These are phyloP conservation scores for Podabrus alpinus DNA, from an alignment of 2,888 invertebrate species.

Conservation along the genomic window DNA sequence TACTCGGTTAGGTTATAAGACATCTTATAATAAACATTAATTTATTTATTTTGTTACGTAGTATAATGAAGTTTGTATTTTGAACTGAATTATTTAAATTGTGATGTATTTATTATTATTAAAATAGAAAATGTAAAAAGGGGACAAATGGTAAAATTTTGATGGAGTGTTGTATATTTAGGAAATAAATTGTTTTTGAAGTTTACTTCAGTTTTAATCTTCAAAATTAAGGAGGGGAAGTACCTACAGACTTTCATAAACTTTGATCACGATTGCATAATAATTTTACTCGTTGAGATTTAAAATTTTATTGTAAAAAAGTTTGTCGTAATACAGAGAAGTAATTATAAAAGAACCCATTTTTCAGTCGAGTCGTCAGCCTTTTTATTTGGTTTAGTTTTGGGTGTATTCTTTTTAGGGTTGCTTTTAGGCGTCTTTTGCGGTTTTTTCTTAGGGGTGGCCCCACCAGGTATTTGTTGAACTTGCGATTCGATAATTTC, in stretches of 20 bases:
- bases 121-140: background rate
- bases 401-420: background rate
- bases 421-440: background rate
- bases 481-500: constrained; percentile 3
- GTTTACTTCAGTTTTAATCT: background rate
- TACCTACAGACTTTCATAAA: background rate
- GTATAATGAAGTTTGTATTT: background rate
- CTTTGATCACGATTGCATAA: background rate
- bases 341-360: background rate
- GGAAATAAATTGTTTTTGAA: background rate
- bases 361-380: background rate
- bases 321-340: background rate
- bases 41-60: background rate
- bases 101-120: background rate
- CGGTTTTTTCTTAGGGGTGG: background rate
- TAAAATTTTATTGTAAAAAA: background rate
- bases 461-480: background rate
- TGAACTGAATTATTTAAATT: background rate
- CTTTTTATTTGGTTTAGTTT: background rate
- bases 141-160: background rate
- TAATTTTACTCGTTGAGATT: background rate
- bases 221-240: background rate
- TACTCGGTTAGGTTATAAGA: background rate
- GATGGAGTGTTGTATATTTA: background rate
- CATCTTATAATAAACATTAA: background rate